Evolutionary conservation across 92 coral and sea anemone genomes (phyloP), one percentile per base, ranked within the genome.

Genomic region (Zoanthus sansibaricus): DNA sequence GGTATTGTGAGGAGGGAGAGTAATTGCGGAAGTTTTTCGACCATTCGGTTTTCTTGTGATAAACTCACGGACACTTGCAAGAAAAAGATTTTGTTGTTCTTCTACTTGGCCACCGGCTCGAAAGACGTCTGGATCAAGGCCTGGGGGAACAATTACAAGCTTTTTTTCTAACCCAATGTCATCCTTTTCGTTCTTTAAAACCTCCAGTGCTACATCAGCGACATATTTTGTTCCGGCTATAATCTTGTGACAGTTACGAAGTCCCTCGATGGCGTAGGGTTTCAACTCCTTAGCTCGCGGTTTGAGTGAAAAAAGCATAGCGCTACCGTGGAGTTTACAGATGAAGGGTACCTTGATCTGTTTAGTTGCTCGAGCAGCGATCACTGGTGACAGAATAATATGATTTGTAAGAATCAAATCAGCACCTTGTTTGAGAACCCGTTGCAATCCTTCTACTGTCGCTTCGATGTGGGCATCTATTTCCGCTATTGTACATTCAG

Each of bases 371-470:
- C 98, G 92, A 45, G 91, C 90, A 17, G 97, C 90, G n/a, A 95
- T 95, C 71, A 94, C 97, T 1, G 98, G 98, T 54, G 94, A 77
- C 46, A 95, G 76, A 51, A 95, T 82, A 17, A 92, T 86, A 82
- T 95, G 98, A 88, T 95, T 95, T 64, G 98, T 93, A 5, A 95
- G 96, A 5, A 95, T 91, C 87, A 91, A 82, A 78, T 95, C 97
- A 37, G 84, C 98, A 20, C 98, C 98, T 90, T 95, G 98, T 20
- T 90, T 86, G 18, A 95, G 75, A 69, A 95, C 98, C 69, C 92
- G 89, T 71, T 91, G 92, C 82, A 95, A 77, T 25, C 94, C 98
- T 31, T 90, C 92, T 9, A 84, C 89, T 9, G 98, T 94, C 20
- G 89, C 87, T 76, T 92, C 82, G 70, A 95, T 95, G 62, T 95